A percentile compares a stretch with the other conserved stretches of the same genome.
These are phyloP conservation scores for Gnathonemus longibarbis DNA, from an alignment of 2,113 vertebrate species.

Conservation along the genomic window DNA sequence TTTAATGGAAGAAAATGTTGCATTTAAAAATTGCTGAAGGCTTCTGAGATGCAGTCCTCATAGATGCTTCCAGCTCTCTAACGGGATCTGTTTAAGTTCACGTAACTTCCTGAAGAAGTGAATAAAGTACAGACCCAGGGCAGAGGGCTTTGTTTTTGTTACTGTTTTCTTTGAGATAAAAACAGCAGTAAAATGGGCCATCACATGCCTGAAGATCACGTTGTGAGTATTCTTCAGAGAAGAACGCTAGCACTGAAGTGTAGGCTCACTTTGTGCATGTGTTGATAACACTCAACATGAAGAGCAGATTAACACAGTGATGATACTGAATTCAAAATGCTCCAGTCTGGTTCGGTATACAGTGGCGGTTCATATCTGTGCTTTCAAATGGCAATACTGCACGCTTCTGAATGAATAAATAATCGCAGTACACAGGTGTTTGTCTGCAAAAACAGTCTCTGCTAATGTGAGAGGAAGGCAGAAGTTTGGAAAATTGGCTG, in stretches of 20 bases:
- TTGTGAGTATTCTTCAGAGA: background rate
- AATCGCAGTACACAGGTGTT: background rate
- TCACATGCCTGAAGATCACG: conserved; percentile 1
- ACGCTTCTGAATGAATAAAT: background rate
- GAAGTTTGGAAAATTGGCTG: background rate
- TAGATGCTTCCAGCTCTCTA: conserved; percentile 1
- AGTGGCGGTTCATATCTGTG: background rate
- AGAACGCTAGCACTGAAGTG: background rate
- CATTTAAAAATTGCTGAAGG: conserved; percentile 42
- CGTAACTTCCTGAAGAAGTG: conserved; percentile 52
- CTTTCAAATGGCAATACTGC: background rate
- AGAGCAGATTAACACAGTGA: background rate
- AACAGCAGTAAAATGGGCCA: background rate
- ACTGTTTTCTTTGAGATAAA: background rate
- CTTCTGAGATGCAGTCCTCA: conserved; percentile 50
- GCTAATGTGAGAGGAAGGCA: background rate
- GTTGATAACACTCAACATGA: conserved; percentile 14
- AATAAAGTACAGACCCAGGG: conserved; percentile 52
- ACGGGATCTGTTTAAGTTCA: conserved; percentile 15
- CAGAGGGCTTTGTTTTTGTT: conserved; percentile 38
- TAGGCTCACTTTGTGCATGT: background rate
- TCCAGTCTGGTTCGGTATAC: background rate
- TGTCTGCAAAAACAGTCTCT: background rate
- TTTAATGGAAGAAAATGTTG: conserved; percentile 47
- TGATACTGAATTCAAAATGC: background rate